Base-by-base conservation (phyloP, 2,888 invertebrate species). In the Drosophila testacea region DNA sequence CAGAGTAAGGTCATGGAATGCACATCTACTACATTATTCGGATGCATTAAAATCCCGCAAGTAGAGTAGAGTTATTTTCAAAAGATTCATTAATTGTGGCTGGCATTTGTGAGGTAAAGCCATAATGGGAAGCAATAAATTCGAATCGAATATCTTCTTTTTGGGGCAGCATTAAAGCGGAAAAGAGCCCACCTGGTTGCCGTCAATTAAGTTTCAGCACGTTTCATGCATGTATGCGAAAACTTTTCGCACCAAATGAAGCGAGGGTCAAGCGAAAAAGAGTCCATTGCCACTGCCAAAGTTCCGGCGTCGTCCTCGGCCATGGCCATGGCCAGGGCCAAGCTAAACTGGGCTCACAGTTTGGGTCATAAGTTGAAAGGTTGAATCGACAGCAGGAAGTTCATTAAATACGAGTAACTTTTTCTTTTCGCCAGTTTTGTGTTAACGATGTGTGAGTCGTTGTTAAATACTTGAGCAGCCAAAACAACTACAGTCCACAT, bases 151-250 rank as follows among this genome's bases (percentile, higher is more conserved):
- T 13, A 32, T 60, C 36, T 28, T 1, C 4, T 46, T 27, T 42
- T 51, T 6, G 22, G n/a, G 56, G 36, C 32, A 4, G 16, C 34
- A 68, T 76, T 73, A 52, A 77, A 76, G 77, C 16, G 51, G 9
- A 6, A 27, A 32, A 32, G 30, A 42, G 30, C 10, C 6, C 61
- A 78, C 65, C 66, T 67, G 61, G 62, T 28, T 62, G 48, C 62
- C 55, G 62, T 57, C 80, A 82, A 84, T 84, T 83, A 84, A 84
- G 87, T 87, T 82, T 80, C 50, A 71, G 80, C 84, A 84, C 84
- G 87, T 86, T 72, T 72, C 78, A 66, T 52, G 50, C 65, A 73
- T 79, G 81, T 75, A 66, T 69, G 79, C 70, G 68, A 81, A 83
- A 84, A 84, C 55, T 83, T 83, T 80, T 78, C 50, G 66, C 67